Conservation (phyloP, 2,113 vertebrate species). For the Danionella cerebrum region DNA sequence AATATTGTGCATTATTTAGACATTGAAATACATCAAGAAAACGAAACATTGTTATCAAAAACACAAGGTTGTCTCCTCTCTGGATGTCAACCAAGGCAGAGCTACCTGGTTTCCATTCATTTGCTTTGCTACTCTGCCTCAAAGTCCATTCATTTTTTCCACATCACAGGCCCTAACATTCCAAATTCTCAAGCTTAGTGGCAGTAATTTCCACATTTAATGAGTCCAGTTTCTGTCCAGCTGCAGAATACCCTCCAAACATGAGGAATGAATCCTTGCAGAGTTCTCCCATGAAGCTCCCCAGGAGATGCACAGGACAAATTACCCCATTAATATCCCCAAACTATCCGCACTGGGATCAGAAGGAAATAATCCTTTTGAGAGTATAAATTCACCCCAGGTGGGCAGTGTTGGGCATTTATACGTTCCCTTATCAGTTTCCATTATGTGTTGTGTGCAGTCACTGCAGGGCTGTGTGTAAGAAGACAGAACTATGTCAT, state of each 20-base stretch:
- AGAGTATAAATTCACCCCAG: conserved; percentile 55
- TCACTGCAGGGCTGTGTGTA: conserved; percentile 27
- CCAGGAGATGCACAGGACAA: conserved; percentile 57
- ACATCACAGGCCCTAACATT: neutral
- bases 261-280: conserved; percentile 56
- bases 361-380: conserved; percentile 39
- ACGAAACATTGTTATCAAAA: too few relatives aligned
- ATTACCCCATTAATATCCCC: conserved; percentile 80
- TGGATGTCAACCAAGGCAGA: too few relatives aligned
- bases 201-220: conserved; percentile 26
- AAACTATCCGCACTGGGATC: conserved; percentile 51
- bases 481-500: conserved; percentile 28
- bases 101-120: too few relatives aligned
- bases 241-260: conserved; percentile 55
- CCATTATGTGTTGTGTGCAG: conserved; percentile 27
- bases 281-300: conserved; percentile 54
- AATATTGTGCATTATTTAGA: too few relatives aligned
- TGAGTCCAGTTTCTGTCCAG: conserved; percentile 57
- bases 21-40: too few relatives aligned
- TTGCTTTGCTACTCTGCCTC: too few relatives aligned
- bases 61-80: too few relatives aligned
- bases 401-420: conserved; percentile 42
- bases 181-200: neutral
- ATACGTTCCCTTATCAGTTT: conserved; percentile 15
- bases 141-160: too few relatives aligned